Evolutionary conservation across 2,888 invertebrate species (phyloP), one percentile per base, ranked within the genome.

Genomic region (Andrena hattorfiana): DNA sequence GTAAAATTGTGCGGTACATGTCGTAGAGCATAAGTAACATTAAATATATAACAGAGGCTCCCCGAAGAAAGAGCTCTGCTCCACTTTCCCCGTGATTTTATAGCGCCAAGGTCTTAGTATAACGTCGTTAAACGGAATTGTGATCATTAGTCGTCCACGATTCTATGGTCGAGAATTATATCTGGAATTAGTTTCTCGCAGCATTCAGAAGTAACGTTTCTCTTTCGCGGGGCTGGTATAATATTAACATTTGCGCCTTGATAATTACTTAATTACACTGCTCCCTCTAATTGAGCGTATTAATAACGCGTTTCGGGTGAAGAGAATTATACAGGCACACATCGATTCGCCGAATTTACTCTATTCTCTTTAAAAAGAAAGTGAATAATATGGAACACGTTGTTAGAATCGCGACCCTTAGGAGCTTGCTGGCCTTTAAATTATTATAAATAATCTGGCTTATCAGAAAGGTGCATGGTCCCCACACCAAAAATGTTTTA

Each of bases 101-200:
- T 23, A 49, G 48, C 20, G 23, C 56, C 56, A 56, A 56, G 56
- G 56, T 26, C 56, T 56, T 26, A 26, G 56, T 56, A 56, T 13
- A 56, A 56, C 56, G 23, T 56, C 56, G 23, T 56, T 56, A 56
- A 56, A 56, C 56, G 56, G 23, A 26, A 56, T 56, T 56, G 23
- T 56, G 56, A 8, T 56, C 56, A 56, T 56, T 56, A 56, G 56
- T 56, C 56, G 35, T 26, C 56, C 56, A 4, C 20, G 23, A 56
- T 56, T 23, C 56, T 23, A 56, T 56, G 56, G 56, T 23, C 56
- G 23, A 23, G 56, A 56, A 56, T 56, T 56, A 56, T 56, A 56
- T 56, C 56, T 56, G 20, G 4, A 56, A 56, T 56, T 56, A 56
- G 23, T 23, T 56, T 56, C 56, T 10, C 56, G 23, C 23, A 3